Percentiles rank a stretch among this genome's conserved stretches.
Conservation (phyloP, 2,797 vertebrate genomes). For the Chelonia mydas region DNA sequence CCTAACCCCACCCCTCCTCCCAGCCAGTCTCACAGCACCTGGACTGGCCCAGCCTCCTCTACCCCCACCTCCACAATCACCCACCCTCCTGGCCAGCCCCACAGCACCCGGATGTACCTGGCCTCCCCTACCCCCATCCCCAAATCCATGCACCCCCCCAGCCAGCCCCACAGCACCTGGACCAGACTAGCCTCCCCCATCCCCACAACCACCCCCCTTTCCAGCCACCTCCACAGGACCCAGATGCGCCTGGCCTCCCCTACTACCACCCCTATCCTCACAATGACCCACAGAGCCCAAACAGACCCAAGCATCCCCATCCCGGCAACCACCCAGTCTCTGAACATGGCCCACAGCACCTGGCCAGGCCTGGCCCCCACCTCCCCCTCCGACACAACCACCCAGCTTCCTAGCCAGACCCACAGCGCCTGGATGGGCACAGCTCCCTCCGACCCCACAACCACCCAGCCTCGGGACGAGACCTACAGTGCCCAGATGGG, state of each 20-base stretch:
- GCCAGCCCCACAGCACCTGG: background rate
- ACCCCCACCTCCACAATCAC: background rate
- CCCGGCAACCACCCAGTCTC: fast-evolving
- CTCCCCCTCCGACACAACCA: background rate
- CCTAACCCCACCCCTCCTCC: background rate
- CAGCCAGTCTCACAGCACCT: no score
- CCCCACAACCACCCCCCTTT: background rate
- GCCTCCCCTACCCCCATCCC: background rate
- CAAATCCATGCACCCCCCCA: background rate
- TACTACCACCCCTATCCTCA: background rate
- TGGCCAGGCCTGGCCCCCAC: background rate
- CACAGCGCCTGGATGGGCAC: background rate
- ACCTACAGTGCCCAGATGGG: background rate
- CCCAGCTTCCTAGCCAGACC: background rate
- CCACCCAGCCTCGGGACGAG: background rate
- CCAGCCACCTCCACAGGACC: fast-evolving
- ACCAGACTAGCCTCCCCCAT: background rate
- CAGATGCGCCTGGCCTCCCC: background rate
- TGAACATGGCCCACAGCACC: background rate
- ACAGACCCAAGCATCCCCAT: background rate
- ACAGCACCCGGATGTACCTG: constrained; percentile 12
- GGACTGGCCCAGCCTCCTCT: no score
- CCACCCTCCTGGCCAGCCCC: background rate
- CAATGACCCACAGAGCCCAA: background rate
- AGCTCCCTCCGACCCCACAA: no score